Base-by-base conservation (phyloP, 2,888 invertebrate species). In the Thymelicus sylvestris region DNA sequence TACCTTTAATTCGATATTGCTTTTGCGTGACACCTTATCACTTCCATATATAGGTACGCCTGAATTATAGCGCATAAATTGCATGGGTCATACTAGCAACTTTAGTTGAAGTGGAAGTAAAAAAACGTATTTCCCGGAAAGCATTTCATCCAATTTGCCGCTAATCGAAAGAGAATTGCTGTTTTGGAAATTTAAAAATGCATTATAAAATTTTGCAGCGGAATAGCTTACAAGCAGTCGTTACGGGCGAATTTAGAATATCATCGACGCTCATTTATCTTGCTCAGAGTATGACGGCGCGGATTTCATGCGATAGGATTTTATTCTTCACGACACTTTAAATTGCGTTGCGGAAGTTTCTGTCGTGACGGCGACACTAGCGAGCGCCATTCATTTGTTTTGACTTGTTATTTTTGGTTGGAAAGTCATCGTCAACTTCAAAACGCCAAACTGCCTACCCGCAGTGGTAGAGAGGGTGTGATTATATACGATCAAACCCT, bases 221-320 rank as follows among this genome's bases (percentile, higher is more conserved):
- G 60, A 71, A 71, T 66, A 71, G 59, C 70, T 71, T 69, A 69
- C 66, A 55, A 60, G 70, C 60, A 70, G 70, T 70, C 70, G 70
- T 61, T 71, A 66, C 70, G 65, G 70, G 65, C 59, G 65, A 70
- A 70, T 70, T 70, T 70, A 70, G 70, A 70, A 70, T 70, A 70
- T 70, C 70, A 70, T 70, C 65, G 70, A 61, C 74, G 69, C 78
- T 80, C 79, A 84, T 83, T 85, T 78, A 81, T 83, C 81, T 81
- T 77, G 74, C 76, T 77, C 77, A 65, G 67, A 74, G 75, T 78
- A 78, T 83, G 83, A 83, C 78, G 77, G 41, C 71, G 78, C 77
- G 77, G 78, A 77, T 79, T 80, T 76, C 69, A 60, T 67, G 71
- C 66, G 71, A 67, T 73, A 72, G 74, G 75, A 79, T 77, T 80